Evolutionary conservation across 2,888 invertebrate genomes (phyloP), one percentile per base, ranked within the genome.

Genomic region (Cephus spinipes): DNA sequence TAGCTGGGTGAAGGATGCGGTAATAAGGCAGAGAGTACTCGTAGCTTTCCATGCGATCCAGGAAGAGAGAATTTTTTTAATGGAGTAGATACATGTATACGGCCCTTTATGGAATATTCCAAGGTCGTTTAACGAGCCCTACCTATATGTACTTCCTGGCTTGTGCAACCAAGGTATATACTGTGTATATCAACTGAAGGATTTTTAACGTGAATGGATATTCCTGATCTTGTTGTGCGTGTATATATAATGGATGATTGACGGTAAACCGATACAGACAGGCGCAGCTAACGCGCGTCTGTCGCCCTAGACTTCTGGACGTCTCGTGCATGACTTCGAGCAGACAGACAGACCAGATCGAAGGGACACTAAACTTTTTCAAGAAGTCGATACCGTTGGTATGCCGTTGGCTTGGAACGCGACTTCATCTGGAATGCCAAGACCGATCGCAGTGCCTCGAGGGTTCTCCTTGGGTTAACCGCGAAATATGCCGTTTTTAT

Each of bases 401-500:
- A 55, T 23, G 55, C 55, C 55, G 55, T 55, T 55, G 55, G 23
- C 55, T 55, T 55, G 55, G 55, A 23, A 55, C 55, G 55, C 55
- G 55, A 55, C 55, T 55, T 55, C 55, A 55, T 55, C 55, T 55
- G 55, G 55, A 55, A 55, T 55, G 55, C 55, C 55, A 55, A 55
- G 55, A 15, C 55, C 55, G 55, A 55, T 55, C 55, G 55, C 9
- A 15, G 35, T 71, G 78, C 77, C 73, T 71, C 69, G 36, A 77
- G 76, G 80, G 77, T 77, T 80, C 76, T 32, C 69, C 74, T 36
- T 35, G 30, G 55, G 55, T 9, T 55, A 55, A 55, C 31, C 74
- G 73, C 73, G 81, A 79, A 84, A 85, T 85, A 85, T 85, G 85
- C 85, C 83, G 84, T 85, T 85, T 85, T 85, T 85, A 85, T 85